Evolutionary conservation across 2,113 vertebrate genomes (phyloP).

Genomic region (Xiphophorus couchianus): DNA sequence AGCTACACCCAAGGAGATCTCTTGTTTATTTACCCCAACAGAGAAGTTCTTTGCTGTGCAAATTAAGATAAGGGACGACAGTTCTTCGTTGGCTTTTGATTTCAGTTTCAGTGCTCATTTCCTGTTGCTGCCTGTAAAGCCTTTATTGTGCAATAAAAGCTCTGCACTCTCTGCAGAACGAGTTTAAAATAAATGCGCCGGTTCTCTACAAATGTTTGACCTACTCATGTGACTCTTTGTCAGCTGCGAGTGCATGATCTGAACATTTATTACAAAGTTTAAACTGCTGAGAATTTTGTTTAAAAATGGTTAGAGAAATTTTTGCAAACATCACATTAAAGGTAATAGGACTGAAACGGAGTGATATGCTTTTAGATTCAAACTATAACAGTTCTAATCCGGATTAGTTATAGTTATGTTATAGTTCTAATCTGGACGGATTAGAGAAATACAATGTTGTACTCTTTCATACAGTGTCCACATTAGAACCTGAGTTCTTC

Average conservation of each 20-base stretch:
- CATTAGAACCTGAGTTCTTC: no score
- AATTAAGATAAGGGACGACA: conserved; percentile 33
- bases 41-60: conserved; percentile 29
- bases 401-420: neutral
- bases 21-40: conserved; percentile 26
- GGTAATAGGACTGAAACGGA: neutral
- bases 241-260: no score
- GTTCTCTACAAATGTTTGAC: no score
- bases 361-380: neutral
- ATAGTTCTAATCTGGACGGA: neutral
- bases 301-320: neutral
- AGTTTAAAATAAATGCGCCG: no score
- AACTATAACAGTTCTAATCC: neutral
- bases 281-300: neutral
- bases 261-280: neutral
- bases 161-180: neutral
- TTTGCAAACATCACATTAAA: neutral
- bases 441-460: neutral
- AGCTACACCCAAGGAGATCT: neutral
- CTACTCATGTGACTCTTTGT: no score
- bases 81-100: conserved; percentile 24
- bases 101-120: conserved; percentile 36
- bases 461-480: no score
- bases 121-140: conserved; percentile 24
- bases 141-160: conserved; percentile 11